Evolutionary conservation across 1,140 invertebrate species (phyloP).

Genomic region (Zaprionus davidi): DNA sequence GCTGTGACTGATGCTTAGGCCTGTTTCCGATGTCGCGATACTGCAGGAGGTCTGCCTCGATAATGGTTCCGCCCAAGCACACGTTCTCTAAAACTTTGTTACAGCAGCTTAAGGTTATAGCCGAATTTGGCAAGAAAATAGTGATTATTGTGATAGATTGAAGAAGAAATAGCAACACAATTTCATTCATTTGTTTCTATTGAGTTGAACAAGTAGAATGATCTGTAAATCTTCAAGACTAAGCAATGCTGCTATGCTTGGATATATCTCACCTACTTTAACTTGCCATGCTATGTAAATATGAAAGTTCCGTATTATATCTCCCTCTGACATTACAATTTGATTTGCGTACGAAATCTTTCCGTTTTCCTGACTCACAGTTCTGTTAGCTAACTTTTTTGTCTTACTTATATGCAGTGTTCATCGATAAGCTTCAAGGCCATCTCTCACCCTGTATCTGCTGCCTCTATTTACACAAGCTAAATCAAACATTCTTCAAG

Average conservation of each 20-base stretch:
- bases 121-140: neutral
- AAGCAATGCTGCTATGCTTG: neutral
- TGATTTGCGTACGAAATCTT: conserved; percentile 3
- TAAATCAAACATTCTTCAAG: neutral
- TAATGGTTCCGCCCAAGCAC: neutral
- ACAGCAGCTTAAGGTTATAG: neutral
- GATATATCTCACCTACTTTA: neutral
- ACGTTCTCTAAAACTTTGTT: neutral
- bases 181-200: neutral
- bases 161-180: neutral
- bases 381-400: conserved; percentile 15
- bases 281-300: no score
- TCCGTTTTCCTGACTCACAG: conserved; percentile 9
- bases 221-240: neutral
- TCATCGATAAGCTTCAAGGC: conserved; percentile 43
- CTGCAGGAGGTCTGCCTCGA: neutral
- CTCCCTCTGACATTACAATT: neutral
- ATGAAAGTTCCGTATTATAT: neutral
- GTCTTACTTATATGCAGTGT: neutral
- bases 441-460: conserved; percentile 13
- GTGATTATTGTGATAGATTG: neutral
- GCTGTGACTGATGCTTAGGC: conserved; percentile 4
- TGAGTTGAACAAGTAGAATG: neutral
- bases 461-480: neutral
- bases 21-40: conserved; percentile 22